phyloP scores from a whole-genome alignment of 2,797 vertebrate genomes.

The Periophthalmus magnuspinnatus region DNA sequence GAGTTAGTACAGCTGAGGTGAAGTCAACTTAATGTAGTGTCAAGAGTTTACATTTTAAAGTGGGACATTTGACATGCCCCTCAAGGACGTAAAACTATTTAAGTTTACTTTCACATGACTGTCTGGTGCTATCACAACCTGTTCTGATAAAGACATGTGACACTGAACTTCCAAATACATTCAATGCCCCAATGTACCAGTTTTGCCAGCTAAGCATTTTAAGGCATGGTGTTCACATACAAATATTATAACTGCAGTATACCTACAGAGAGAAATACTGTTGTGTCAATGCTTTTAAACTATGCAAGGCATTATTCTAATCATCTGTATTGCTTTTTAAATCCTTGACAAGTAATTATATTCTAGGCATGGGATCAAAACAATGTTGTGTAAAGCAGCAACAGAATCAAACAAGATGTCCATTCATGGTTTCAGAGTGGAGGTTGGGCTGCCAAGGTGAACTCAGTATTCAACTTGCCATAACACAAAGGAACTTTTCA shows the following conservation, averaged over 20 bases:
- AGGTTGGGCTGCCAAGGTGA: conserved; percentile 24
- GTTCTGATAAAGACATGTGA: conserved; percentile 8
- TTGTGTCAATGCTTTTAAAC: background rate
- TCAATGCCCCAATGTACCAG: background rate
- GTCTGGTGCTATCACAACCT: conserved; percentile 19
- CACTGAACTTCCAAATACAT: conserved; percentile 27
- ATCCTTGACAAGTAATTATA: background rate
- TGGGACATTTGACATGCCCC: background rate
- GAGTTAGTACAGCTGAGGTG: background rate
- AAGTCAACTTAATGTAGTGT: background rate
- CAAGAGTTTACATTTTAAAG: conserved; percentile 18
- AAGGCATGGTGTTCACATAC: background rate
- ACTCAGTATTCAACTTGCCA: background rate
- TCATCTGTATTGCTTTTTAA: background rate
- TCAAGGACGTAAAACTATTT: background rate
- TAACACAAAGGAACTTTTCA: conserved; percentile 3
- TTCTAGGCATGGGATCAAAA: background rate
- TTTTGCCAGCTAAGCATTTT: background rate
- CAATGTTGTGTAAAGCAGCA: conserved; percentile 15
- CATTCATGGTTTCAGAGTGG: conserved; percentile 41
- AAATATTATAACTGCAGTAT: background rate
- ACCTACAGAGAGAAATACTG: background rate
- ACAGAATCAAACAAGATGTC: conserved; percentile 39
- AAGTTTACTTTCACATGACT: conserved; percentile 48
- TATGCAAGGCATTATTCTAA: background rate